A percentile compares a stretch with the other conserved stretches of the same genome.
These are phyloP conservation scores for Hemicentrotus pulcherrimus DNA, from an alignment of 35 echinoderm and acorn worm genomes.

Conservation along the genomic window DNA sequence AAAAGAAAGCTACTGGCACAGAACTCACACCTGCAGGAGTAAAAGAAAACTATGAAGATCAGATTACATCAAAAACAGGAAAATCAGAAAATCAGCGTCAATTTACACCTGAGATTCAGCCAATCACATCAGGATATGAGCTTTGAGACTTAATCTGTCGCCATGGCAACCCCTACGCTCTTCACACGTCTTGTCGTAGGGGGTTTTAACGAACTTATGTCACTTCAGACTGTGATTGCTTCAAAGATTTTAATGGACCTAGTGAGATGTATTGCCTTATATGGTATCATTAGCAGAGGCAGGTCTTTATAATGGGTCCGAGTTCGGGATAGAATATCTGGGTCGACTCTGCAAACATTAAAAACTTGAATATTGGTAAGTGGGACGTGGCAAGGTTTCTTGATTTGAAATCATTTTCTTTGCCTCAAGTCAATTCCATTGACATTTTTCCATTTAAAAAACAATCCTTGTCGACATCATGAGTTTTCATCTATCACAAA, in stretches of 20 bases:
- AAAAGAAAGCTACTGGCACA: neutral
- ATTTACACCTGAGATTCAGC: slow-evolving; percentile 28
- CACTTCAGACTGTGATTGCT: neutral
- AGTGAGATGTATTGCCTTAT: neutral
- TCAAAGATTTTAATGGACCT: neutral
- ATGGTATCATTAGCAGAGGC: neutral
- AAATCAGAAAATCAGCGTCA: slow-evolving; percentile 34
- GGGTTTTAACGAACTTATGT: slow-evolving; percentile 9
- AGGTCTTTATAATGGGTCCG: neutral
- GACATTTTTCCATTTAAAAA: neutral
- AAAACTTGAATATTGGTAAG: neutral
- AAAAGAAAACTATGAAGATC: neutral
- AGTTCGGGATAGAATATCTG: neutral
- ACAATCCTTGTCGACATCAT: too few relatives aligned
- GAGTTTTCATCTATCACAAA: too few relatives aligned
- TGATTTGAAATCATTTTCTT: too few relatives aligned
- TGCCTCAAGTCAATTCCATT: neutral
- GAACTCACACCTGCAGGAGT: neutral
- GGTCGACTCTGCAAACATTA: neutral
- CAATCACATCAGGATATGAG: slow-evolving; percentile 27
- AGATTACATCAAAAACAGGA: slow-evolving; percentile 33
- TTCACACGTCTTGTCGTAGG: neutral
- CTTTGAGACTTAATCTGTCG: slow-evolving; percentile 9
- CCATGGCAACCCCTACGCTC: slow-evolving; percentile 21
- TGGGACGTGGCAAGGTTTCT: neutral